Evolutionary conservation across 2,888 invertebrate genomes (phyloP).

Genomic region (Ectobius pallidus): DNA sequence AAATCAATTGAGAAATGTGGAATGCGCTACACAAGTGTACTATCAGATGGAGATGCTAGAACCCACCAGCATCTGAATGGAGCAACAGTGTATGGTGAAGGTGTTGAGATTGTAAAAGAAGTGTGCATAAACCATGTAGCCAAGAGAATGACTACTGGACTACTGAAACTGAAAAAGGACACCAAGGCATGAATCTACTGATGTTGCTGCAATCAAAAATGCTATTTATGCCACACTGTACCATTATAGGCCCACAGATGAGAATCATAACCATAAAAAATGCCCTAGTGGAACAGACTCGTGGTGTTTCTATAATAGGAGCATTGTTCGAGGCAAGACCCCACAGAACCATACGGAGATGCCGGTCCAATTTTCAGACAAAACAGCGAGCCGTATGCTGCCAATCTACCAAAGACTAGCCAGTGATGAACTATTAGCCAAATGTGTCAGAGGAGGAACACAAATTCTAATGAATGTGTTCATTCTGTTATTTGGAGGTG

Average conservation of each 20-base stretch:
- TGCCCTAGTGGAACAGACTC: not conserved
- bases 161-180: not conserved
- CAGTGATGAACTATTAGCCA: not conserved
- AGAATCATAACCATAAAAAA: not conserved
- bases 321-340: no score
- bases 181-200: not conserved
- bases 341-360: not conserved
- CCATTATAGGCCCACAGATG: not conserved
- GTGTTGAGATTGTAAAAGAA: not conserved
- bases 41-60: not conserved
- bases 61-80: not conserved
- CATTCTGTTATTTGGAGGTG: not conserved
- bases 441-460: not conserved
- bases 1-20: not conserved
- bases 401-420: not conserved
- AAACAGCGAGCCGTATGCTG: not conserved
- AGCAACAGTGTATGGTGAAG: not conserved
- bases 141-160: not conserved
- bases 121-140: not conserved
- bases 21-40: not conserved
- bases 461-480: slow-evolving; percentile 3
- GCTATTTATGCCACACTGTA: slow-evolving; percentile 11
- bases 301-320: not conserved
- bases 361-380: not conserved
- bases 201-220: not conserved